Percentiles rank a stretch among this genome's conserved stretches.
Conservation (phyloP, 2,797 vertebrate species). For the Steatocranus sp. region DNA sequence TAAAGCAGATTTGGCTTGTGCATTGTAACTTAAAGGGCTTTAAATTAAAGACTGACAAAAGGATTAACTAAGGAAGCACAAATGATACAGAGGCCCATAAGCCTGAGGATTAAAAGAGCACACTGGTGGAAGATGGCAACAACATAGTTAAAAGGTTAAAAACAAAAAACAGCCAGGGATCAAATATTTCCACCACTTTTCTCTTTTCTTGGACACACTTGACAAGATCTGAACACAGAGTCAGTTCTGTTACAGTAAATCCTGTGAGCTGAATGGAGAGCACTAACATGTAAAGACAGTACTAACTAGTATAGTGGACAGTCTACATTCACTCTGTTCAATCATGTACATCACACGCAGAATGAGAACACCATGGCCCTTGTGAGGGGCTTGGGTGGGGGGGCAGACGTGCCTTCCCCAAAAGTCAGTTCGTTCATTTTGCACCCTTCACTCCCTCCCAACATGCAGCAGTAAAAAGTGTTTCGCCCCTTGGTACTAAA, state of each 20-base stretch:
- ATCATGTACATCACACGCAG: constrained; percentile 23
- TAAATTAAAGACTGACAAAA: constrained; percentile 26
- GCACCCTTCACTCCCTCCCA: background rate
- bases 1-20: background rate
- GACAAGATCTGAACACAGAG: constrained; percentile 11
- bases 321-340: constrained; percentile 52
- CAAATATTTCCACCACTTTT: constrained; percentile 2
- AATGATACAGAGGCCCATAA: background rate
- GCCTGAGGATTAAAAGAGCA: background rate
- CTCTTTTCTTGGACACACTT: constrained; percentile 22
- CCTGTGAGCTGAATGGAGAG: constrained; percentile 23
- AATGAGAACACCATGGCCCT: background rate
- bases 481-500: constrained; percentile 6
- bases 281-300: constrained; percentile 16
- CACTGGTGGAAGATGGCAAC: constrained; percentile 3
- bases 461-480: constrained; percentile 33
- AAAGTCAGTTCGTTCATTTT: constrained; percentile 12
- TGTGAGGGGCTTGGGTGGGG: background rate
- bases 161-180: constrained; percentile 3
- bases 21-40: constrained; percentile 9
- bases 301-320: constrained; percentile 30
- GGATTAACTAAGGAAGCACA: background rate
- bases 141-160: constrained; percentile 25
- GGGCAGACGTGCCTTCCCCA: background rate
- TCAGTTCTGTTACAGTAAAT: constrained; percentile 6